Evolutionary conservation across 2,888 invertebrate genomes (phyloP).

Genomic region (Beris chalybata): DNA sequence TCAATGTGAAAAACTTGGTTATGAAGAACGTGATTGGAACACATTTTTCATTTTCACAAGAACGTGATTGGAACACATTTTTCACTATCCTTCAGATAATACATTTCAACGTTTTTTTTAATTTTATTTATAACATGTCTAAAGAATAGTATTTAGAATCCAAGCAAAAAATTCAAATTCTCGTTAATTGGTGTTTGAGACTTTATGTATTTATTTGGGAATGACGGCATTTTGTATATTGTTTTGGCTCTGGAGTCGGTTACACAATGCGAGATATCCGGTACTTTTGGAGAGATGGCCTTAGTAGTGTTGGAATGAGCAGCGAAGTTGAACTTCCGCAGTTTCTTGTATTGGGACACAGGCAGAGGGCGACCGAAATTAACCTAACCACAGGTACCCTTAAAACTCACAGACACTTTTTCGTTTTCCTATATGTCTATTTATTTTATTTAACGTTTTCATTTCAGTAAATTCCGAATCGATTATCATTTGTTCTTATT

Average conservation of each 20-base stretch:
- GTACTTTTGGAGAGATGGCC: conserved; percentile 94
- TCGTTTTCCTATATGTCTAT: conserved; percentile 22
- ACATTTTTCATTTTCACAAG: no score
- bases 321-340: conserved; percentile 95
- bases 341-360: conserved; percentile 95
- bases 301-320: conserved; percentile 92
- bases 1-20: no score
- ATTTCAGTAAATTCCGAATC: conserved; percentile 6
- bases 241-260: conserved; percentile 70
- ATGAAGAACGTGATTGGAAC: conserved; percentile 10
- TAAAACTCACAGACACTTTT: conserved; percentile 39
- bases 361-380: conserved; percentile 91
- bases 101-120: conserved; percentile 10
- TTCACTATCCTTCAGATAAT: conserved; percentile 21
- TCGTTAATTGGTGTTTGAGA: conserved; percentile 37
- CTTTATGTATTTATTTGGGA: conserved; percentile 44
- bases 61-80: conserved; percentile 9
- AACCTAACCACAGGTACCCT: conserved; percentile 92
- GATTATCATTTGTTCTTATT: conserved; percentile 6
- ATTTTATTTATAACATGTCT: background rate
- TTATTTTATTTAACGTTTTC: conserved; percentile 12
- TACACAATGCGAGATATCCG: conserved; percentile 97
- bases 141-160: background rate
- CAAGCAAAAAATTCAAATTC: conserved; percentile 15
- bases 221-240: conserved; percentile 49